Evolutionary conservation across 2,888 invertebrate genomes (phyloP).

Genomic region (Microplitis deprimator): DNA sequence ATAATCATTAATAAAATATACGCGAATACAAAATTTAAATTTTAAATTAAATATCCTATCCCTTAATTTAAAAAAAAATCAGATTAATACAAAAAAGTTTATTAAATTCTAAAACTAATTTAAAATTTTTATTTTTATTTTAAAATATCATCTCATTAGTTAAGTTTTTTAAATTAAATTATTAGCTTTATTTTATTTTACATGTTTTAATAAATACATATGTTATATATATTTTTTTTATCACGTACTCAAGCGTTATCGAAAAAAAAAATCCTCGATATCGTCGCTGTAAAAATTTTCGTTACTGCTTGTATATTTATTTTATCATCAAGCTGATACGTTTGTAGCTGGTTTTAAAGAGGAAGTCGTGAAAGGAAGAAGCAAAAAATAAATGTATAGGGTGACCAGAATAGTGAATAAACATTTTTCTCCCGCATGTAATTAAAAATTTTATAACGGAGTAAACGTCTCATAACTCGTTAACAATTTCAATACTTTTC

Average conservation of each 20-base stretch:
- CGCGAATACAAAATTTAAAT: neutral
- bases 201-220: too few relatives aligned
- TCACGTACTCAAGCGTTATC: neutral
- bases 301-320: neutral
- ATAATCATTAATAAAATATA: neutral
- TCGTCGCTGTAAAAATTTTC: neutral
- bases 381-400: neutral
- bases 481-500: neutral
- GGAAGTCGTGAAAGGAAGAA: neutral
- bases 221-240: neutral
- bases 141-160: neutral
- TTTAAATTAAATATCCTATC: neutral
- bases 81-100: slow-evolving; percentile 27
- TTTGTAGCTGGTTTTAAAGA: neutral
- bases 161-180: neutral
- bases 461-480: neutral
- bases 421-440: neutral
- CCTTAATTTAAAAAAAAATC: slow-evolving; percentile 7
- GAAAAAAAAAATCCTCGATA: neutral
- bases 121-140: neutral
- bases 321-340: neutral
- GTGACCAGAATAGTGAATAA: neutral
- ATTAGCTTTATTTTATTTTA: too few relatives aligned
- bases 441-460: neutral
- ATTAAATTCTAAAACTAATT: neutral